phyloP scores from a whole-genome alignment of 1,140 invertebrate species.

The Fopius arisanus region DNA sequence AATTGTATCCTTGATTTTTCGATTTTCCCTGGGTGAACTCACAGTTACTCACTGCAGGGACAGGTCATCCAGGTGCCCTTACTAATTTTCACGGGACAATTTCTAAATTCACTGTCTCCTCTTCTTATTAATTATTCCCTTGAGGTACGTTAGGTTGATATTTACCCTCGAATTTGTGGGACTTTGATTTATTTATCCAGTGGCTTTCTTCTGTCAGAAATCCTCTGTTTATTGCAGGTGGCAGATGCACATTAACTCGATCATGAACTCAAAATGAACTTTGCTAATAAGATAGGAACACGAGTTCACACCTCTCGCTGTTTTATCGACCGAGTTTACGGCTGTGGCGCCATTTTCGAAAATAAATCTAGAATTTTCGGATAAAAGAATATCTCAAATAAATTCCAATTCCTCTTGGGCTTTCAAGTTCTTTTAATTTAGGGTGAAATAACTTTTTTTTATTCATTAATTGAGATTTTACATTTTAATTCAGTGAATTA shows the following conservation, averaged over 20 bases:
- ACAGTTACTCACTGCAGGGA: neutral
- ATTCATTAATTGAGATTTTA: neutral
- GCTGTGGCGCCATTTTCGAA: neutral
- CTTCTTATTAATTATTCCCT: neutral
- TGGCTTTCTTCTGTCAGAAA: neutral
- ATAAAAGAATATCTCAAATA: too few relatives aligned
- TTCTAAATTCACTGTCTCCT: too few relatives aligned
- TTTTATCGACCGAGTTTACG: neutral
- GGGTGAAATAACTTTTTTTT: neutral
- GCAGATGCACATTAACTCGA: neutral
- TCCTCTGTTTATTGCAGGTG: constrained; percentile 5
- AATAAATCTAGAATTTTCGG: too few relatives aligned
- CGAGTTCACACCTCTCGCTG: too few relatives aligned
- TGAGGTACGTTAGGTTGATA: neutral
- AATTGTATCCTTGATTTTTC: neutral
- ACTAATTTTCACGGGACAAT: neutral
- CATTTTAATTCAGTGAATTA: neutral
- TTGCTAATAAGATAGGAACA: too few relatives aligned
- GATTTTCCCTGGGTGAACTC: neutral
- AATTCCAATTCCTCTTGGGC: too few relatives aligned
- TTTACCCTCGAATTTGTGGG: neutral
- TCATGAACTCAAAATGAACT: neutral
- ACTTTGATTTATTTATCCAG: neutral
- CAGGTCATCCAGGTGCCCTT: neutral
- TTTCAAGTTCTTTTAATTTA: too few relatives aligned